A percentile compares a stretch with the other conserved stretches of the same genome.
Conservation (phyloP, 2,888 invertebrate genomes). For the Dysmachus trigonus region DNA sequence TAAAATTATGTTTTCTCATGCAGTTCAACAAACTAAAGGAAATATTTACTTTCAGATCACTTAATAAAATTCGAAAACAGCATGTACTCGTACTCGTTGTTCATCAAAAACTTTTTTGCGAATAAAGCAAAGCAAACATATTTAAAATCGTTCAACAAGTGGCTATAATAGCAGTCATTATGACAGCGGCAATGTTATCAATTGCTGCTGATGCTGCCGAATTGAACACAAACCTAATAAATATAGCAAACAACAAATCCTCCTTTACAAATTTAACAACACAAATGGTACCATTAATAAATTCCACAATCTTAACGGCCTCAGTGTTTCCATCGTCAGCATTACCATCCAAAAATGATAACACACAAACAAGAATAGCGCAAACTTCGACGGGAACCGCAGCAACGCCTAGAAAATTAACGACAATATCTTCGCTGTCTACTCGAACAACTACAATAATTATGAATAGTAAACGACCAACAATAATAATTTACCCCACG, state of each 20-base stretch:
- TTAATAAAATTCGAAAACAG: background rate
- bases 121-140: background rate
- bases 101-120: background rate
- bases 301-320: background rate
- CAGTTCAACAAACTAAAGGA: background rate
- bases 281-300: background rate
- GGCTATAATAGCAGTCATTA: background rate
- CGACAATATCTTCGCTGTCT: slow-evolving; percentile 4
- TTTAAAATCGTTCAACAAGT: background rate
- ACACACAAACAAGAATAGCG: background rate
- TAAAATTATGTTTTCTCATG: background rate
- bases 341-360: background rate
- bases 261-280: background rate
- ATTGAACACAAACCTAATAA: background rate
- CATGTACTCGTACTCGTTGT: background rate
- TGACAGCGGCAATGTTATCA: background rate
- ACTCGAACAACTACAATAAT: slow-evolving; percentile 43
- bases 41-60: background rate
- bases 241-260: background rate
- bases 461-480: slow-evolving; percentile 74
- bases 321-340: background rate
- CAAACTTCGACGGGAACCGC: background rate
- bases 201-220: background rate
- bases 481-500: slow-evolving; percentile 77
- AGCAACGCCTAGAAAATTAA: slow-evolving; percentile 1